Conservation (phyloP, 1,140 invertebrate species). For the Drosophila insularis region DNA sequence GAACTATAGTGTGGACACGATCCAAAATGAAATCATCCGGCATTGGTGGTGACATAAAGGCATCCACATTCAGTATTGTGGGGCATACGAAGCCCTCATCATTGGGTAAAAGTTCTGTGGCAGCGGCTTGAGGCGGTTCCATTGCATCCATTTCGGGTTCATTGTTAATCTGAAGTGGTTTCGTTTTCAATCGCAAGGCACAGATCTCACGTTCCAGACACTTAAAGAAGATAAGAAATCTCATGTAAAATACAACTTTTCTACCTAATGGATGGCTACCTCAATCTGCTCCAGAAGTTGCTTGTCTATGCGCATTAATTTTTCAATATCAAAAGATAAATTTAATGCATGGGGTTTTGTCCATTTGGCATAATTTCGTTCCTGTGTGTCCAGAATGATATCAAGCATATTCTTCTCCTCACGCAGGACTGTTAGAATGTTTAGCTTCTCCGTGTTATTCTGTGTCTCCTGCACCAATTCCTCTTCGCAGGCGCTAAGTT, state of each 20-base stretch:
- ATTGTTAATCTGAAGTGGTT: slow-evolving; percentile 70
- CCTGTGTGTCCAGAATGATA: slow-evolving; percentile 81
- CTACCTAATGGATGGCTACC: slow-evolving; percentile 34
- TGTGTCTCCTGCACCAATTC: slow-evolving; percentile 80
- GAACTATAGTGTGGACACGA: slow-evolving; percentile 68
- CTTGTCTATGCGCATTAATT: slow-evolving; percentile 74
- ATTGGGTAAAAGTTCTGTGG: slow-evolving; percentile 31
- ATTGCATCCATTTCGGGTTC: slow-evolving; percentile 33
- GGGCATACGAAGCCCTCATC: slow-evolving; percentile 52
- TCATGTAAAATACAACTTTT: too few relatives aligned
- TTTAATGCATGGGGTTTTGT: slow-evolving; percentile 60
- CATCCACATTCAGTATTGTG: slow-evolving; percentile 60
- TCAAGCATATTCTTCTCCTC: slow-evolving; percentile 84
- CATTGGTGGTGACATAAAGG: slow-evolving; percentile 58
- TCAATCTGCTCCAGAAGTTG: slow-evolving; percentile 81
- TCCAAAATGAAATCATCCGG: slow-evolving; percentile 76
- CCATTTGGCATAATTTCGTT: slow-evolving; percentile 75
- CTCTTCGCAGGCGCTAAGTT: slow-evolving; percentile 77
- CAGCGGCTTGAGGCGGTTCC: slow-evolving; percentile 11
- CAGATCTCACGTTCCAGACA: slow-evolving; percentile 76
- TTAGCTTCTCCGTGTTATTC: slow-evolving; percentile 85
- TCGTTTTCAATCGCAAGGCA: slow-evolving; percentile 71
- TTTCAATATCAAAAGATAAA: slow-evolving; percentile 79
- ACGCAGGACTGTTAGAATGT: slow-evolving; percentile 84
- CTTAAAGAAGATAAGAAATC: slow-evolving; percentile 25